Conservation (phyloP, 1,140 invertebrate species). For the Onthophagus taurus region DNA sequence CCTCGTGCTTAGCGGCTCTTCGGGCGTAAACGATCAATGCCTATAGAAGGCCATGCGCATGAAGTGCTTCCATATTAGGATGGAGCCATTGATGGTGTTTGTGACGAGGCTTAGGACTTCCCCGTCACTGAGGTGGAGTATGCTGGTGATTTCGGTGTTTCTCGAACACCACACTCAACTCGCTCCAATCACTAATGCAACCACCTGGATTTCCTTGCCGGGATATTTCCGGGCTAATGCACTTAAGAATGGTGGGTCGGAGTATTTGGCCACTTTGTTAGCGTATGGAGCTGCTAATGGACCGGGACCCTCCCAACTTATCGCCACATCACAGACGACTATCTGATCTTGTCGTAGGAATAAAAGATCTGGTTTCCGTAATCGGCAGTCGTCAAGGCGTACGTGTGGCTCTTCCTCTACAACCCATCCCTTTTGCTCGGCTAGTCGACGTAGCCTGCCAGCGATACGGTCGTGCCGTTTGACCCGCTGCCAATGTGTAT, state of each 20-base stretch:
- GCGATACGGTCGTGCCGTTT: not conserved
- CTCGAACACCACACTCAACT: constrained; percentile 15
- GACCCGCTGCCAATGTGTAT: not conserved
- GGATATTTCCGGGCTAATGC: constrained; percentile 10
- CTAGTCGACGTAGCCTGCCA: not conserved
- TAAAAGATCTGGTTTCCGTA: not conserved
- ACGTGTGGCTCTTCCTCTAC: not conserved
- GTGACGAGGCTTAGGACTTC: not conserved
- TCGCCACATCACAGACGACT: not conserved
- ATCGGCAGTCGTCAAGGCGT: not conserved
- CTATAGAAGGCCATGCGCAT: no score
- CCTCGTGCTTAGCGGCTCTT: no score
- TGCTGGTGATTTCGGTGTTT: constrained; percentile 1
- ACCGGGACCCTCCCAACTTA: not conserved
- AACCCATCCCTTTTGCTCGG: constrained; percentile 1
- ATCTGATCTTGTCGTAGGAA: not conserved
- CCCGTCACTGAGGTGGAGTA: not conserved
- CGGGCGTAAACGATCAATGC: no score
- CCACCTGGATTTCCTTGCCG: constrained; percentile 7
- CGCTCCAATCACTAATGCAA: constrained; percentile 15
- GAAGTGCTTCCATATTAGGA: not conserved
- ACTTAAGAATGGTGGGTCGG: constrained; percentile 12
- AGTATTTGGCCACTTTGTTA: constrained; percentile 13
- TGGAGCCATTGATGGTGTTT: not conserved
- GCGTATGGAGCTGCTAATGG: constrained; percentile 4